These are phyloP conservation scores for Crotalus tigris DNA, from an alignment of 2,113 vertebrate species.

Conservation along the genomic window DNA sequence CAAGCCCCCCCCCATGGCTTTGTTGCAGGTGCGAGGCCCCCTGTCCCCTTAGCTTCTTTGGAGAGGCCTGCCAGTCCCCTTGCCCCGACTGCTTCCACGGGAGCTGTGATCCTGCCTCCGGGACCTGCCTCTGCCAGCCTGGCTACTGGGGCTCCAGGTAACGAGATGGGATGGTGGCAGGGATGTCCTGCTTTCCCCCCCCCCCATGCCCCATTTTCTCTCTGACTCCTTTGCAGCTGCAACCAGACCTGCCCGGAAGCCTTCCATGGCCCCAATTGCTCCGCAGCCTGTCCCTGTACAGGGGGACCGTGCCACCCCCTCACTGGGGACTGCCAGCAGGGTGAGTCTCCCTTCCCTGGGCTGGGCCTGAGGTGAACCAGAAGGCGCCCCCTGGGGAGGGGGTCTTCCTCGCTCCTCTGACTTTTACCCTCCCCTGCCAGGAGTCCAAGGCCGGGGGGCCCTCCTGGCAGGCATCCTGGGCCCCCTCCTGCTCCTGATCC, in stretches of 20 bases:
- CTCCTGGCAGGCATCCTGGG: conserved; percentile 76
- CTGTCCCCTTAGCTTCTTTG: conserved; percentile 78
- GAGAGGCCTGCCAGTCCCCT: conserved; percentile 74
- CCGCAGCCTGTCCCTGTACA: conserved; percentile 76
- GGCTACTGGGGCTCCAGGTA: conserved; percentile 90
- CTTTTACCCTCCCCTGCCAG: conserved; percentile 48
- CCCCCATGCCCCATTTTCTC: rapidly evolving
- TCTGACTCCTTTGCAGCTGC: conserved; percentile 74
- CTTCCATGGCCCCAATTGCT: conserved; percentile 85
- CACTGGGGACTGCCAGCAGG: conserved; percentile 73
- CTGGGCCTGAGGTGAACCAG: rapidly evolving
- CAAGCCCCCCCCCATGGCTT: neutral
- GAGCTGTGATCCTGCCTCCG: conserved; percentile 82
- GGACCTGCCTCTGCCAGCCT: conserved; percentile 81
- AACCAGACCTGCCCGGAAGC: conserved; percentile 82
- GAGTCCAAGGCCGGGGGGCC: conserved; percentile 42
- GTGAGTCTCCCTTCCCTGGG: conserved; percentile 64
- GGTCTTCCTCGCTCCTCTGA: neutral
- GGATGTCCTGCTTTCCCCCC: neutral
- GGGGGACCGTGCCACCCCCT: conserved; percentile 72
- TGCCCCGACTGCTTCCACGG: conserved; percentile 81
- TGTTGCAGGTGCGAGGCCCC: conserved; percentile 78
- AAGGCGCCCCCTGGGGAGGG: rapidly evolving
- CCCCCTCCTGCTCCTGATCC: conserved; percentile 76
- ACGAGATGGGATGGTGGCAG: neutral